phyloP scores from a whole-genome alignment of 1,140 invertebrate species.

The Pogonognathellus flavescens region DNA sequence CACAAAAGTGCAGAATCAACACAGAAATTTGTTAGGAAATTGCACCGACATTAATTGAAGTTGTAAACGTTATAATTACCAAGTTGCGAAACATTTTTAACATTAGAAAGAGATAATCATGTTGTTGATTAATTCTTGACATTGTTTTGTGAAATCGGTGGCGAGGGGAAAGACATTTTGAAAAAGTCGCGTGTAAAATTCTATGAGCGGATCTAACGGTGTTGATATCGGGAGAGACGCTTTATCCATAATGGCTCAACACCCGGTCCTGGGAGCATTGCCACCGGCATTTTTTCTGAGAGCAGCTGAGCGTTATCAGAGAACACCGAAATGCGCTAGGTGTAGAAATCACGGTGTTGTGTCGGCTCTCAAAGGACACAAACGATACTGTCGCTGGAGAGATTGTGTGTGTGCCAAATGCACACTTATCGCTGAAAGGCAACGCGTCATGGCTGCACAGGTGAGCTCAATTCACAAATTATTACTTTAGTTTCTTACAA shows the following conservation, averaged over 20 bases:
- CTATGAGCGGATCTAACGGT: constrained; percentile 83
- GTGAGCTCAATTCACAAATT: constrained; percentile 40
- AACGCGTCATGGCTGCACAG: constrained; percentile 98
- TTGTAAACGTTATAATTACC: too few species aligned
- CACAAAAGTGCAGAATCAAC: too few species aligned
- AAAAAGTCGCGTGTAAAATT: neutral
- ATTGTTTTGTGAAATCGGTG: neutral
- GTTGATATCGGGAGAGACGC: constrained; percentile 77
- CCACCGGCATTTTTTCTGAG: constrained; percentile 85
- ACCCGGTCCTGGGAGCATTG: constrained; percentile 83
- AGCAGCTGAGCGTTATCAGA: constrained; percentile 90
- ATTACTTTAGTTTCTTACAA: too few species aligned
- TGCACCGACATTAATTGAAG: too few species aligned
- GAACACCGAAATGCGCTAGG: constrained; percentile 98
- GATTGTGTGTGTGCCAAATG: constrained; percentile 98
- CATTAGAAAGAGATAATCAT: neutral
- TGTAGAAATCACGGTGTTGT: constrained; percentile 99
- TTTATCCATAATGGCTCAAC: constrained; percentile 81
- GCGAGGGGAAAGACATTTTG: neutral
- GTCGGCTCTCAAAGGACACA: constrained; percentile 88
- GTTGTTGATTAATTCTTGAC: neutral
- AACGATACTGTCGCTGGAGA: constrained; percentile 90
- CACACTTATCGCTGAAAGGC: constrained; percentile 97
- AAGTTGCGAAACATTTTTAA: neutral
- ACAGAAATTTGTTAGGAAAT: too few species aligned